phyloP scores from a whole-genome alignment of 1,140 invertebrate species.

The Achroia grisella region DNA sequence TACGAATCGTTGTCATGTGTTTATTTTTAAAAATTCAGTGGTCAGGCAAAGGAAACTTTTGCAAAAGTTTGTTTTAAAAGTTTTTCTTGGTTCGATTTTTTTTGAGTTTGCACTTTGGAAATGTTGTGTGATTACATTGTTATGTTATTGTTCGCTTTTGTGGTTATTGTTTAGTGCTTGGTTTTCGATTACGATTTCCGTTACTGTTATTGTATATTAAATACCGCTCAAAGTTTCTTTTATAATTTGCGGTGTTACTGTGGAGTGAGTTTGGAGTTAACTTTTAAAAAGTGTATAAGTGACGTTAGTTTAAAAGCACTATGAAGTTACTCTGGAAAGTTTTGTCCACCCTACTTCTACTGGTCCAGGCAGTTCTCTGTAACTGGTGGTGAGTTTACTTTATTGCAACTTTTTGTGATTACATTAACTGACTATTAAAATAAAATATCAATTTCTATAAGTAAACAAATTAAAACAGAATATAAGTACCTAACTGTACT shows the following conservation, averaged over 20 bases:
- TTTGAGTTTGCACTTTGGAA: constrained; percentile 25
- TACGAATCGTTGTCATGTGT: constrained; percentile 20
- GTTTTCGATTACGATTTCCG: constrained; percentile 37
- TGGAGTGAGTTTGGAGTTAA: constrained; percentile 34
- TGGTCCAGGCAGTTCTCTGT: constrained; percentile 46
- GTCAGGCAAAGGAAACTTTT: constrained; percentile 24
- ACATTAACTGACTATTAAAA: no score
- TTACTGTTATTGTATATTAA: constrained; percentile 25
- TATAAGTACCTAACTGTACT: no score
- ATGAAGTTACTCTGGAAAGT: constrained; percentile 64
- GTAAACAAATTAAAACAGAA: no score
- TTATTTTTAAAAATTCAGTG: constrained; percentile 26
- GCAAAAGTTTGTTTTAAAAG: constrained; percentile 49
- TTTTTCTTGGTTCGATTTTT: constrained; percentile 37
- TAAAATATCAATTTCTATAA: no score
- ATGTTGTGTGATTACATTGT: constrained; percentile 42
- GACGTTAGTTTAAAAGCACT: constrained; percentile 31
- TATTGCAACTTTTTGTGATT: background rate
- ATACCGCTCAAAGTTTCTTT: constrained; percentile 29
- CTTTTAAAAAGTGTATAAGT: constrained; percentile 29
- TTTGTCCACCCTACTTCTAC: constrained; percentile 43
- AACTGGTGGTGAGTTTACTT: constrained; percentile 59
- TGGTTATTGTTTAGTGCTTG: constrained; percentile 36
- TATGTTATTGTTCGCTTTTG: constrained; percentile 36
- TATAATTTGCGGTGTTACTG: constrained; percentile 42